Evolutionary conservation across 2,888 invertebrate species (phyloP).

Genomic region (Abrostola tripartita): DNA sequence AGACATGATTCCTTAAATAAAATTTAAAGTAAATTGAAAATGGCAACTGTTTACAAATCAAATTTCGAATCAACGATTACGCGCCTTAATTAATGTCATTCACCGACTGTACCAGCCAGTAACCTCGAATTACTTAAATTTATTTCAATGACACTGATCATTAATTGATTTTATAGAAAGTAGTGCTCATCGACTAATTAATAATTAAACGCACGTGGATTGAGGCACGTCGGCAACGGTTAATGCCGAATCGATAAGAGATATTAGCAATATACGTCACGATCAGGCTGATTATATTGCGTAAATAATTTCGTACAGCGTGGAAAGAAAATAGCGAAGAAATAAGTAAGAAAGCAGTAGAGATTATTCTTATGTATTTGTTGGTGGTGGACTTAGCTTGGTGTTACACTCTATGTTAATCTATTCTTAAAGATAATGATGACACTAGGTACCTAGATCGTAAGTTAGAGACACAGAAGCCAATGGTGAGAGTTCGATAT

Average conservation of each 20-base stretch:
- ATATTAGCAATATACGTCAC: constrained; percentile 53
- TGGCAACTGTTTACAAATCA: constrained; percentile 1
- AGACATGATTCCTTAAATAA: neutral
- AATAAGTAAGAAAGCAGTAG: too few relatives aligned
- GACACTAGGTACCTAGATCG: too few relatives aligned
- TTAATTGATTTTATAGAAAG: constrained; percentile 29
- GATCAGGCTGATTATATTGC: constrained; percentile 37
- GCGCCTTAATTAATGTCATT: constrained; percentile 3
- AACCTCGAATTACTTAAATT: constrained; percentile 29
- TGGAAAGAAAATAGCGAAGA: neutral
- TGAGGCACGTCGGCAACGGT: constrained; percentile 61
- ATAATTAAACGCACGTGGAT: constrained; percentile 54
- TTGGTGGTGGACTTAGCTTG: too few relatives aligned
- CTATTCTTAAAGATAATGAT: too few relatives aligned
- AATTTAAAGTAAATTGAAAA: neutral
- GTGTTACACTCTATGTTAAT: too few relatives aligned
- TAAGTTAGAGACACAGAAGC: too few relatives aligned
- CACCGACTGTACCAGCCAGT: constrained; percentile 19
- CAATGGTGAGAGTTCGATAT: too few relatives aligned
- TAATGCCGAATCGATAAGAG: constrained; percentile 49
- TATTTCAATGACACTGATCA: constrained; percentile 28
- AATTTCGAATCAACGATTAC: constrained; percentile 1
- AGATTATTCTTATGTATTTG: too few relatives aligned
- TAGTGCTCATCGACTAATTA: constrained; percentile 19
- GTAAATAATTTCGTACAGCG: constrained; percentile 13